phyloP scores from a whole-genome alignment of 2,888 invertebrate genomes.

The Lepidochrysops patricia region DNA sequence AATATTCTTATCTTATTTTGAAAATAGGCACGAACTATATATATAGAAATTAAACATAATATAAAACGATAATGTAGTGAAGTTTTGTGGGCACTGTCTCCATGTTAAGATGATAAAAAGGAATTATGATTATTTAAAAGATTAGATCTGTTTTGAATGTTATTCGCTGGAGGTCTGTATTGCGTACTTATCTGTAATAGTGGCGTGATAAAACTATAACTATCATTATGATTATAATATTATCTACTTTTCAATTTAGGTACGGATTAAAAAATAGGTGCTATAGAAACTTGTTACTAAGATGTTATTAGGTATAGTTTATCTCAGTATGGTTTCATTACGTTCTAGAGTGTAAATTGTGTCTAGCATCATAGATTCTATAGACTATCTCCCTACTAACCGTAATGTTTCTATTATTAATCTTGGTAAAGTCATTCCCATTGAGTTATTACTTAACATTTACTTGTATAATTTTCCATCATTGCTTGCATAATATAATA shows the following conservation, averaged over 20 bases:
- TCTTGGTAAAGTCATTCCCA: slow-evolving; percentile 10
- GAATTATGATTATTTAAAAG: neutral
- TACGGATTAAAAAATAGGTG: neutral
- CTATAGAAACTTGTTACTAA: neutral
- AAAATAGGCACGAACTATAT: too few species aligned
- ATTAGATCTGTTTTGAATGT: neutral
- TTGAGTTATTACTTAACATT: neutral
- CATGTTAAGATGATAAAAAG: too few species aligned
- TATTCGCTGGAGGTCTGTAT: neutral
- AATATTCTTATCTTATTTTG: too few species aligned
- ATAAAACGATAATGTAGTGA: too few species aligned
- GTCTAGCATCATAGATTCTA: too few species aligned
- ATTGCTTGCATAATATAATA: slow-evolving; percentile 16
- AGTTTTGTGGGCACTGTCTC: neutral
- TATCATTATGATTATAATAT: neutral
- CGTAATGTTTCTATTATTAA: slow-evolving; percentile 15
- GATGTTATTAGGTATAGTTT: too few species aligned
- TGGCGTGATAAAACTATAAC: neutral
- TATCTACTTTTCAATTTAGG: neutral
- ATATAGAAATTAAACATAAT: too few species aligned
- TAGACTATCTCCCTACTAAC: too few species aligned
- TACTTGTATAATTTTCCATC: slow-evolving; percentile 32
- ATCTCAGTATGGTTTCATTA: neutral
- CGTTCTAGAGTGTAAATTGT: too few species aligned
- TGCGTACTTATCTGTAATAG: neutral